phyloP scores from a whole-genome alignment of 1,140 invertebrate species.

The Achroia grisella region DNA sequence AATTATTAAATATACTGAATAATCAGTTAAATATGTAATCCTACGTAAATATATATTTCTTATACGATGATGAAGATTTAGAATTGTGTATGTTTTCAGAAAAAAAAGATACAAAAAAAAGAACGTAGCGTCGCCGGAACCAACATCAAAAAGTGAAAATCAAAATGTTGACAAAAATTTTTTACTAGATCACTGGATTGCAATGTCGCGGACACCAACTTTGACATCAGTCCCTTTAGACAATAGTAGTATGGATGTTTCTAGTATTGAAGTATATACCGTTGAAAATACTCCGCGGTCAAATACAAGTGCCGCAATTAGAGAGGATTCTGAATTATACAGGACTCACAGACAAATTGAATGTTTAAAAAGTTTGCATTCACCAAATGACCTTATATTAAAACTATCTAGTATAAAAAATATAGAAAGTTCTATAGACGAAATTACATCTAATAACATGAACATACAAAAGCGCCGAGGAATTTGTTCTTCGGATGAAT shows the following conservation, averaged over 20 bases:
- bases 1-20: no score
- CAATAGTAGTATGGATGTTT: constrained; percentile 51
- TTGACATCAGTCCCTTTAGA: constrained; percentile 63
- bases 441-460: constrained; percentile 53
- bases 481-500: constrained; percentile 72
- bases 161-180: constrained; percentile 71
- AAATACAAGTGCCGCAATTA: constrained; percentile 12
- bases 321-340: constrained; percentile 24
- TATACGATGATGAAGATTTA: no score
- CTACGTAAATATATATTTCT: no score
- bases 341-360: constrained; percentile 24
- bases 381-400: constrained; percentile 59
- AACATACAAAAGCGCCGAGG: constrained; percentile 73
- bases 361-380: constrained; percentile 63
- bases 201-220: constrained; percentile 62
- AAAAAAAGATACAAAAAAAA: not conserved
- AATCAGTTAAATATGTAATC: no score
- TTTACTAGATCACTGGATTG: constrained; percentile 70
- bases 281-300: constrained; percentile 63
- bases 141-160: constrained; percentile 30
- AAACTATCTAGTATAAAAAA: constrained; percentile 56
- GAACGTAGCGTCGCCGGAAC: not conserved
- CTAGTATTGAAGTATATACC: constrained; percentile 67
- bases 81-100: not conserved
- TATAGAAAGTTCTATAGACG: constrained; percentile 62